Base-by-base conservation (phyloP, 2,888 invertebrate genomes). In the Exephanes ischioxanthus region DNA sequence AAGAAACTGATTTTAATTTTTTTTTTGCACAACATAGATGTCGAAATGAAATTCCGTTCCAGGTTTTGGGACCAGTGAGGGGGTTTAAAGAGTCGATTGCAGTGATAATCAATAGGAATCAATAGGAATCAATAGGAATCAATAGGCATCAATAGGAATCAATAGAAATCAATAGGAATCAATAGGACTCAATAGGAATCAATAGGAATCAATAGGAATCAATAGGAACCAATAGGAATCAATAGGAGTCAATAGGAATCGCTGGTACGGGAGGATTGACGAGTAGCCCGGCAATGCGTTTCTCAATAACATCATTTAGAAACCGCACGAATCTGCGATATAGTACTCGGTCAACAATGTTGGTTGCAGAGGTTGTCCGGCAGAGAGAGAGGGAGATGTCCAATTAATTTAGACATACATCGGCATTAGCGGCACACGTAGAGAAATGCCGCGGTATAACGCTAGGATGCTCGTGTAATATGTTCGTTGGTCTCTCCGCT, bases 341-440 rank as follows among this genome's bases (percentile, higher is more conserved):
- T 37, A 48, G 37, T 48, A 58, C 9, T 61, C 16, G 26, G 30
- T 26, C 2, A 9, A 26, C 61, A 61, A 61, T 33, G 14, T 33
- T 33, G 33, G 61, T 14, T 61, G 3, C 30, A 41, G 71, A 58
- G 84, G 45, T 61, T 61, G 3, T 61, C 30, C 26, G 55, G 16
- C 22, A 48, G 71, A 51, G 68, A 67, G 71, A 61, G 80, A 79
- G 66, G 71, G 68, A 45, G 51, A 77, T 11, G 61, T 45, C 75
- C 73, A 30, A 86, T 86, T 85, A 71, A 84, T 87, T 89, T 88
- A 86, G 80, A 78, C 85, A 70, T 85, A 86, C 85, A 79, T 78
- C 58, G 71, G 85, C 81, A 84, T 87, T 89, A 89, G 88, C 85
- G 87, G 88, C 83, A 76, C 55, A 63, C 30, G 61, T 70, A 55